phyloP scores from a whole-genome alignment of 37 sponge, comb jelly and placozoan genomes.

The Beroe forskalii region DNA sequence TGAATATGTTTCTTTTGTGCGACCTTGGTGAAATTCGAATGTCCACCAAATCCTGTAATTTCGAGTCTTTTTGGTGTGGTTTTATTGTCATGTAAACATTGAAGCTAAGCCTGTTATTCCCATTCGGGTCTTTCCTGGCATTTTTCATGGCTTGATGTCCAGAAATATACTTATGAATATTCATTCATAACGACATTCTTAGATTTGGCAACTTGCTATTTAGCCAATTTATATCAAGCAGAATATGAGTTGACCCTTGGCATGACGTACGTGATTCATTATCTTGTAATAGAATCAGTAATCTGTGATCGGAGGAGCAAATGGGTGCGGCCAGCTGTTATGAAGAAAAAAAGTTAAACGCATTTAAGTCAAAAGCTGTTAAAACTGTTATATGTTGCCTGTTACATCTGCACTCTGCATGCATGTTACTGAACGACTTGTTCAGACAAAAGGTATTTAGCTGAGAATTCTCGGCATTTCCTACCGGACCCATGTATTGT shows the following conservation, averaged over 20 bases:
- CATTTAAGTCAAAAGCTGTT: conserved; percentile 21
- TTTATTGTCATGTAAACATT: neutral
- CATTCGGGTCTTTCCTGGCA: neutral
- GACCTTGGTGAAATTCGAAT: neutral
- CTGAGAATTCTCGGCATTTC: conserved; percentile 50
- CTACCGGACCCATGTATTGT: neutral
- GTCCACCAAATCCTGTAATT: neutral
- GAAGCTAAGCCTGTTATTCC: neutral
- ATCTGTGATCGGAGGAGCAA: conserved; percentile 14
- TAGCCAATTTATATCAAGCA: neutral
- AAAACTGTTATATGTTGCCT: conserved; percentile 61
- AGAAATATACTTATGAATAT: neutral
- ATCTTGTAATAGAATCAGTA: neutral
- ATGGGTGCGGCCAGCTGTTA: conserved; percentile 27
- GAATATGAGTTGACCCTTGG: neutral
- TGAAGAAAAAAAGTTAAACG: conserved; percentile 4
- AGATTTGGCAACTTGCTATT: neutral
- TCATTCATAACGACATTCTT: neutral
- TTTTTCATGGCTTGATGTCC: neutral
- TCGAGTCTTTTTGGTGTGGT: neutral
- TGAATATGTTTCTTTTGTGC: neutral
- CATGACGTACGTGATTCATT: conserved; percentile 43
- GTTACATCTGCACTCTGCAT: conserved; percentile 63
- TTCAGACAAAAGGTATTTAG: conserved; percentile 55
- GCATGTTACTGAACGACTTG: conserved; percentile 56